A percentile compares a stretch with the other conserved stretches of the same genome.
These are phyloP conservation scores for Carapus acus DNA, from an alignment of 2,797 vertebrate species.

Conservation along the genomic window DNA sequence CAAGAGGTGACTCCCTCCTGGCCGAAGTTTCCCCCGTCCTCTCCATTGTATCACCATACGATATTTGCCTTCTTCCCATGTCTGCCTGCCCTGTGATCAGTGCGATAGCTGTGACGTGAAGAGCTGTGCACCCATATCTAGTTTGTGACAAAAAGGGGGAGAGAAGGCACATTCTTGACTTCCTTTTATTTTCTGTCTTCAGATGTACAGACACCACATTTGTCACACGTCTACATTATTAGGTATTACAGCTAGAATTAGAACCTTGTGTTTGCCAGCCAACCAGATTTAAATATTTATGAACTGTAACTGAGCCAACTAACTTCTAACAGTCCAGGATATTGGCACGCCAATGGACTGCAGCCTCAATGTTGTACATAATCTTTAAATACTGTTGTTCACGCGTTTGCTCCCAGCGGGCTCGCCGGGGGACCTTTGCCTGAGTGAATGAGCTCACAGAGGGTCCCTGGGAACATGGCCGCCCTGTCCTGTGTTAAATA, in stretches of 20 bases:
- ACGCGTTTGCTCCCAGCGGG: constrained; percentile 16
- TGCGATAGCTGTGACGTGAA: constrained; percentile 43
- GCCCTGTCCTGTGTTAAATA: constrained; percentile 36
- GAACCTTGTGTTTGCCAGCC: constrained; percentile 34
- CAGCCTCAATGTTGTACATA: constrained; percentile 63
- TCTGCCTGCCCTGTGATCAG: constrained; percentile 38
- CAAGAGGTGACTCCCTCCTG: too few relatives aligned
- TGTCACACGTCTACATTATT: constrained; percentile 26
- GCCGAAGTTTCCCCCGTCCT: constrained; percentile 34
- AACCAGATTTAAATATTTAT: constrained; percentile 56
- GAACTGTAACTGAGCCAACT: constrained; percentile 74
- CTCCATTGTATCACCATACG: constrained; percentile 34
- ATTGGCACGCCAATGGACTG: constrained; percentile 58
- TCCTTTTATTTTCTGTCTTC: constrained; percentile 24
- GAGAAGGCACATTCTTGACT: constrained; percentile 11
- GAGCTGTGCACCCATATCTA: constrained; percentile 16
- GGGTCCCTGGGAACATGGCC: constrained; percentile 16
- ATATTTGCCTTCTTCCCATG: too few relatives aligned
- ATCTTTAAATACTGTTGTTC: constrained; percentile 34
- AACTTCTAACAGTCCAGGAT: constrained; percentile 39
- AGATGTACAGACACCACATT: constrained; percentile 21
- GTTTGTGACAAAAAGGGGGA: constrained; percentile 10
- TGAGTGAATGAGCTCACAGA: constrained; percentile 15
- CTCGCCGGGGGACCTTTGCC: constrained; percentile 31
- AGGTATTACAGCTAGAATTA: constrained; percentile 38